Conservation (phyloP, 64 coral and sea anemone species). For the Dendrophyllia cribrosa region DNA sequence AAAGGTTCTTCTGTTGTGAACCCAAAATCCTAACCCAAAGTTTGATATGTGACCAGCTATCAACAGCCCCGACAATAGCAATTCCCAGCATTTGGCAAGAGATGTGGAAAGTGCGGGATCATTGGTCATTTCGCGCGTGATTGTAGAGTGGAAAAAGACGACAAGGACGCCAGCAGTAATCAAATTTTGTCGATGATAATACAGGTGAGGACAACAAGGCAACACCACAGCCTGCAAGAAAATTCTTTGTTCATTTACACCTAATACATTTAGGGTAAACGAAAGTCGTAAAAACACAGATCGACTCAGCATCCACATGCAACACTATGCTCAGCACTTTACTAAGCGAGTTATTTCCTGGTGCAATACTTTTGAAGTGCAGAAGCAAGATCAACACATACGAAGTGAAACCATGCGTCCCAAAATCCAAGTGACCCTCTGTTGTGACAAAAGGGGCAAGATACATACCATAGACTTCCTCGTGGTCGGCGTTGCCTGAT, state of each 20-base stretch:
- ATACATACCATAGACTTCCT: background rate
- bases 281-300: too few relatives aligned
- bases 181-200: constrained; percentile 6
- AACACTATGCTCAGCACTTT: background rate
- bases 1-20: too few relatives aligned
- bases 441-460: background rate
- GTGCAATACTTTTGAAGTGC: background rate
- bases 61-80: constrained; percentile 23
- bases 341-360: background rate
- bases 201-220: constrained; percentile 20
- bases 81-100: constrained; percentile 30
- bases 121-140: too few relatives aligned
- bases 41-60: too few relatives aligned
- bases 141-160: too few relatives aligned
- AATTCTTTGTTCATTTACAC: too few relatives aligned
- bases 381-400: background rate
- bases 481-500: background rate
- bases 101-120: constrained; percentile 39
- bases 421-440: constrained; percentile 3
- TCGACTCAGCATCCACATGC: too few relatives aligned
- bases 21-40: too few relatives aligned
- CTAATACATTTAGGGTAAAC: too few relatives aligned
- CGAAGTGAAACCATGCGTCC: too few relatives aligned
- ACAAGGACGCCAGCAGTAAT: too few relatives aligned
- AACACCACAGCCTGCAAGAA: too few relatives aligned